These are phyloP conservation scores for Colistium nudipinnis DNA, from an alignment of 2,113 vertebrate species.

Conservation along the genomic window DNA sequence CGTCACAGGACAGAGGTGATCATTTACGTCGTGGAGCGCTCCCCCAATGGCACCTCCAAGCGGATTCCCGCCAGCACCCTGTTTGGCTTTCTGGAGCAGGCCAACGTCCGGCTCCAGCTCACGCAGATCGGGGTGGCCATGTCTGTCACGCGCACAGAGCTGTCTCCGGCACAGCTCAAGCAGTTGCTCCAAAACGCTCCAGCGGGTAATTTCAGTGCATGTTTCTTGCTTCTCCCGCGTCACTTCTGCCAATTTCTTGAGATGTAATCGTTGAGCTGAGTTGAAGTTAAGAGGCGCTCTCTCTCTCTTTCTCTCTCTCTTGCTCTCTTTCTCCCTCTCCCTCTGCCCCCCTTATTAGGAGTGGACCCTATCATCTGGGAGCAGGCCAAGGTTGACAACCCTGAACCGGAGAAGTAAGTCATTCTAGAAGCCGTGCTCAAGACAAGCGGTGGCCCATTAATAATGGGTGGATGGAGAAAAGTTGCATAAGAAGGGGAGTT, in stretches of 20 bases:
- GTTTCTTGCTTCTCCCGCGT: background rate
- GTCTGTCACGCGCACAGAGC: slow-evolving; percentile 89
- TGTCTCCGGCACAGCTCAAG: slow-evolving; percentile 92
- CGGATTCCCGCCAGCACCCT: slow-evolving; percentile 89
- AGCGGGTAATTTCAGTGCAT: slow-evolving; percentile 80
- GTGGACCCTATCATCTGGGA: slow-evolving; percentile 99
- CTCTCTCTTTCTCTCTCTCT: too few species aligned
- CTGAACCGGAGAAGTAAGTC: slow-evolving; percentile 94
- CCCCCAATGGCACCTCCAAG: slow-evolving; percentile 93
- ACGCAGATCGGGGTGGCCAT: slow-evolving; percentile 90
- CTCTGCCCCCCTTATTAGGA: slow-evolving; percentile 85
- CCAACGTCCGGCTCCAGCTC: slow-evolving; percentile 87
- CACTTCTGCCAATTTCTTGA: background rate
- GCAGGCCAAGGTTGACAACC: slow-evolving; percentile 98
- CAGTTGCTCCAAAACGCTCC: slow-evolving; percentile 94
- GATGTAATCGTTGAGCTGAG: background rate
- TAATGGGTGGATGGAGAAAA: background rate
- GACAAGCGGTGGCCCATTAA: background rate
- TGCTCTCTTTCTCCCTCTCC: too few species aligned
- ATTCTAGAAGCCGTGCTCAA: background rate
- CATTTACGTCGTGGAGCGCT: slow-evolving; percentile 94
- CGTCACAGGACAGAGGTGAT: slow-evolving; percentile 91
- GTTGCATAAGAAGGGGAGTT: background rate
- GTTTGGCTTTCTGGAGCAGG: slow-evolving; percentile 88
- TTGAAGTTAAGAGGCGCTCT: background rate